Percentiles rank a stretch among this genome's conserved stretches.
phyloP scores from a whole-genome alignment of 1,140 invertebrate genomes.

The Drosophila ercepeae region DNA sequence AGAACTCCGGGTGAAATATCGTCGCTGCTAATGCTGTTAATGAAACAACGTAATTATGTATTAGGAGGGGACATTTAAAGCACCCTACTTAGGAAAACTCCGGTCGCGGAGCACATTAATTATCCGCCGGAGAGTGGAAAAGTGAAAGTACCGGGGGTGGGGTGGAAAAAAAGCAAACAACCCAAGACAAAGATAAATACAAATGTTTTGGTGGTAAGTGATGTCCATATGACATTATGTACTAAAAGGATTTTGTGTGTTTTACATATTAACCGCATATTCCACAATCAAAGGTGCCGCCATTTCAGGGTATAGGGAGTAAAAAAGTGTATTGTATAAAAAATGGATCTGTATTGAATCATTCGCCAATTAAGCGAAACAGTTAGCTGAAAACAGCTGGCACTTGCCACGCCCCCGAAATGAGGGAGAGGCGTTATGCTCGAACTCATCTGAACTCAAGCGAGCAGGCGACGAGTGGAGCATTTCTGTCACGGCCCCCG shows the following conservation, averaged over 20 bases:
- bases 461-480: conserved; percentile 41
- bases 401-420: conserved; percentile 34
- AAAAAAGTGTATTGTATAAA: not conserved
- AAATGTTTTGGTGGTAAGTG: conserved; percentile 51
- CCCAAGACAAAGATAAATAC: conserved; percentile 53
- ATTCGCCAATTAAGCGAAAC: conserved; percentile 56
- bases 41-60: conserved; percentile 79
- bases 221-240: conserved; percentile 58
- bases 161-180: conserved; percentile 12
- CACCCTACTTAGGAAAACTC: conserved; percentile 66
- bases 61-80: conserved; percentile 57
- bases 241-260: conserved; percentile 67
- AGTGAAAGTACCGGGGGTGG: conserved; percentile 37
- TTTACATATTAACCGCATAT: conserved; percentile 42
- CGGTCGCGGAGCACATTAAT: conserved; percentile 66
- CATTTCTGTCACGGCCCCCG: conserved; percentile 1
- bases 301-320: not conserved
- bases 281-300: conserved; percentile 16
- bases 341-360: conserved; percentile 43
- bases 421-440: conserved; percentile 30
- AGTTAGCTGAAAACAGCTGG: conserved; percentile 32
- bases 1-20: conserved; percentile 65
- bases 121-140: conserved; percentile 52
- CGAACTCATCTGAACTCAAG: conserved; percentile 64
- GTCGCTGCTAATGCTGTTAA: conserved; percentile 79